Evolutionary conservation across 2,888 invertebrate species (phyloP).

Genomic region (Drosophila meridiana): DNA sequence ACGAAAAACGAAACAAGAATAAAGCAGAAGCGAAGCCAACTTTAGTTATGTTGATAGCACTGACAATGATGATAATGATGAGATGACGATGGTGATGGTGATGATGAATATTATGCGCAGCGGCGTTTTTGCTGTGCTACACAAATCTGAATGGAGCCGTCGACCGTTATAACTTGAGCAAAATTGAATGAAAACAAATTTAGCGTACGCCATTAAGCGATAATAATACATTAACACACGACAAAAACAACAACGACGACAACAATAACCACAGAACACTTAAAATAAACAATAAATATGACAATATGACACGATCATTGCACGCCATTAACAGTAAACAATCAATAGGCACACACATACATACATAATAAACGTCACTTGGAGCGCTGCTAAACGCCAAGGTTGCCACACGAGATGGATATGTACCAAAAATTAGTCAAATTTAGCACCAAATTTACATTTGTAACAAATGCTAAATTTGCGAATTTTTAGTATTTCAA

Average conservation of each 20-base stretch:
- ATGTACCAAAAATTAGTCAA: neutral
- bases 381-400: slow-evolving; percentile 10
- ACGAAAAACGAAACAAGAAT: slow-evolving; percentile 2
- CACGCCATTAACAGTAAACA: slow-evolving; percentile 42
- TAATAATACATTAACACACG: slow-evolving; percentile 30
- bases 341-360: slow-evolving; percentile 11
- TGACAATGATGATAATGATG: neutral
- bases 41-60: slow-evolving; percentile 44
- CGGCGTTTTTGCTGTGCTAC: slow-evolving; percentile 28
- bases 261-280: slow-evolving; percentile 5
- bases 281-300: slow-evolving; percentile 27
- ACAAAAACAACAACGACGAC: slow-evolving; percentile 11
- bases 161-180: slow-evolving; percentile 16
- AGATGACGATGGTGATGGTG: neutral
- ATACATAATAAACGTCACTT: slow-evolving; percentile 13
- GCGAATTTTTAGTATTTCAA: neutral
- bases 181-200: slow-evolving; percentile 49
- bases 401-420: neutral
- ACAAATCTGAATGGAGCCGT: slow-evolving; percentile 52
- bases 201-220: slow-evolving; percentile 23
- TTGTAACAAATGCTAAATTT: no score
- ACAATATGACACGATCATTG: slow-evolving; percentile 32
- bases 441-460: no score
- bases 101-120: slow-evolving; percentile 21
- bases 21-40: slow-evolving; percentile 34